Conservation (phyloP, 1,140 invertebrate genomes). For the Paralvinella palmiformis region DNA sequence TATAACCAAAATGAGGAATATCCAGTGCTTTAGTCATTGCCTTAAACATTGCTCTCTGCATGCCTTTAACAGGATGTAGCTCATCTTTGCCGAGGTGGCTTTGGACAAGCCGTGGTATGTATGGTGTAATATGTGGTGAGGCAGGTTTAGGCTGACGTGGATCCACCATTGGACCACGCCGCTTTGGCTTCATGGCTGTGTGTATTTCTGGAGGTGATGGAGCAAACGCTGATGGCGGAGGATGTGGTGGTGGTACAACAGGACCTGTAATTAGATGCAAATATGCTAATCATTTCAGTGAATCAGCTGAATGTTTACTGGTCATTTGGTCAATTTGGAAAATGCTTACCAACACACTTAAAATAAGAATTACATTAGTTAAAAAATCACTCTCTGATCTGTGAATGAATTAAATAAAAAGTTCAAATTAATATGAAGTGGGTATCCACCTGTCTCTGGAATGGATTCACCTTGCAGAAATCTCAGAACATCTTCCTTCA, state of each 20-base stretch:
- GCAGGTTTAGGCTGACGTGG: constrained; percentile 18
- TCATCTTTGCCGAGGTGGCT: constrained; percentile 35
- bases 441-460: no score
- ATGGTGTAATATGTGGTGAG: constrained; percentile 43
- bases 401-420: no score
- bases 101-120: constrained; percentile 5
- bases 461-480: constrained; percentile 55
- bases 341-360: no score
- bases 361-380: no score
- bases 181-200: no score
- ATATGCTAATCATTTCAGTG: no score
- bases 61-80: constrained; percentile 61
- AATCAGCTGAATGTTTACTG: no score
- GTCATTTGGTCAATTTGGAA: no score
- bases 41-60: constrained; percentile 86
- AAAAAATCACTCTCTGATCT: no score
- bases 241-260: not conserved
- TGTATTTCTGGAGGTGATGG: constrained; percentile 9
- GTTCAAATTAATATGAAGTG: no score
- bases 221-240: constrained; percentile 6
- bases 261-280: no score
- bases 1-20: constrained; percentile 57
- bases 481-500: constrained; percentile 90
- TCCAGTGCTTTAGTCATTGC: constrained; percentile 84
- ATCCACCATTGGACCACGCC: no score